Base-by-base conservation (phyloP, 2,113 vertebrate genomes). In the Dicaeum eximium region DNA sequence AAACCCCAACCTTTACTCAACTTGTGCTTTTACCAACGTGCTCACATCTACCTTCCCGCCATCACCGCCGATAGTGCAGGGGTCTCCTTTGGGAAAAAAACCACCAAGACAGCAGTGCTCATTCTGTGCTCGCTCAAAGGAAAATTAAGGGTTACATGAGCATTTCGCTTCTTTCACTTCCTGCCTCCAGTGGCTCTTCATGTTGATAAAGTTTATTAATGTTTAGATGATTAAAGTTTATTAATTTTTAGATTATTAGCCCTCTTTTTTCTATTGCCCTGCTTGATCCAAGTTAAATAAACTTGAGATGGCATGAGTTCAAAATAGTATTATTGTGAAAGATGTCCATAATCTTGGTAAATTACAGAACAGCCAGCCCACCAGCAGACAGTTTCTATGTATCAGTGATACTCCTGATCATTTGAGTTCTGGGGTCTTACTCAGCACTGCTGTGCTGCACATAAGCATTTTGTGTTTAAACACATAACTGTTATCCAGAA, bases 31-130 rank as follows among this genome's bases (percentile, higher is more conserved):
- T 38, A 33, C 10, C 14, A 2, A 27, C 3, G 0, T 5, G 11
- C 15, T 62, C 5, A 3, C 9, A 3, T 40, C 25, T 60, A 9
- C 19, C 15, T 11, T 53, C 71, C 13, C 25, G 17, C 12, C 28
- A 6, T 22, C 28, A 31, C 11, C 3, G 0, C 8, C 3, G 1
- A 2, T 13, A 58, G 25, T 13, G 17, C 61, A n/a, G 9, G 11
- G 7, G 13, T 42, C 21, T 50, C 47, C 38, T 44, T 8, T 35
- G 60, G 31, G 21, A 2, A 38, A 33, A 50, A 57, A 45, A 6
- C 0, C 16, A 23, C 17, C 18, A 18, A 31, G 22, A 10, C 7
- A 11, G 12, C 33, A 62, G 13, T 12, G 21, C 4, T 44, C 15
- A 20, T 45, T 21, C 25, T 40, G 3, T 28, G 6, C 9, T 40